Evolutionary conservation across 2,888 invertebrate genomes (phyloP), one percentile per base, ranked within the genome.

Genomic region (Nemotelus pantherinus): DNA sequence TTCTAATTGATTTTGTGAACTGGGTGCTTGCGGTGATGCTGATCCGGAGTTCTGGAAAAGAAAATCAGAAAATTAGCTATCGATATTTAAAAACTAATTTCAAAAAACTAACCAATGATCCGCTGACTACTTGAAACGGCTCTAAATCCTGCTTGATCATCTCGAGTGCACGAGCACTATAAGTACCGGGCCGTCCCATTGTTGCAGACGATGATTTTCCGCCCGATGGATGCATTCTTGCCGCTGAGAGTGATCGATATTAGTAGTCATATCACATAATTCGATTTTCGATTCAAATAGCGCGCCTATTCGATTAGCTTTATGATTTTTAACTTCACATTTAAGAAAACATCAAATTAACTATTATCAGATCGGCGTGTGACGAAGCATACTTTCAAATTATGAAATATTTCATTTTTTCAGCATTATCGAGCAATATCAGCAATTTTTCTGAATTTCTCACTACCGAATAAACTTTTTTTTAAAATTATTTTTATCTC

Each of bases 151-250:
- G 86, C 83, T 87, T 87, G 79, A 87, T 87, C 81, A 84, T 84
- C 84, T 87, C 86, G 82, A 88, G 86, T 82, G 87, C 87, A 82
- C 87, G 85, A 80, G 85, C 86, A 82, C 87, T 86, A 82, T 87
- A 88, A 83, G 86, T 86, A 85, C 87, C 87, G 85, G 87, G 85
- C 83, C 86, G 86, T 43, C 77, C 77, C 78, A 78, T 75, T 78
- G 80, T 77, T 72, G 80, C 77, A 77, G 81, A 81, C 65, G 82
- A 81, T 85, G 87, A 86, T 86, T 87, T 87, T 85, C 87, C 88
- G 86, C 86, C 87, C 86, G 87, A 86, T 87, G 86, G 85, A 86
- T 87, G 87, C 87, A 87, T 87, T 83, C 83, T 85, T 84, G 84
- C 65, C 47, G 78, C 83, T 77, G 84, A 83, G 41, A 2, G 4